Evolutionary conservation across 2,888 invertebrate species (phyloP).

Genomic region (Agrochola circellaris): DNA sequence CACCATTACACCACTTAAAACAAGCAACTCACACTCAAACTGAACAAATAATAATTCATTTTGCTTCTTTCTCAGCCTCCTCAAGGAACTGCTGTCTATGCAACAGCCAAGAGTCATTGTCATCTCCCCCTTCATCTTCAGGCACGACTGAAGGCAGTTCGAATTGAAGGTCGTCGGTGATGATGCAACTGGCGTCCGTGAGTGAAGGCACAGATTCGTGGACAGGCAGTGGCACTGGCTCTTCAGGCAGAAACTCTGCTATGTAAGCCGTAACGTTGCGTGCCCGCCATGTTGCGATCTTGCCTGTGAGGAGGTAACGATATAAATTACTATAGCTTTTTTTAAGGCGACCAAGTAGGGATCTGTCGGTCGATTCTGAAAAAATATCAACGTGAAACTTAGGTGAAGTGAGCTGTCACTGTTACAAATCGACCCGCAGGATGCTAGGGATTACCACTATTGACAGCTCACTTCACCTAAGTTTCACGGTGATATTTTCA

Average conservation of each 20-base stretch:
- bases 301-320: constrained; percentile 72
- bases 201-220: constrained; percentile 92
- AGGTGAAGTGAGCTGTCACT: too few species aligned
- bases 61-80: constrained; percentile 76
- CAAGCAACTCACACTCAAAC: background rate
- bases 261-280: constrained; percentile 92
- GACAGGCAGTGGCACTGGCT: constrained; percentile 92
- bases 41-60: background rate
- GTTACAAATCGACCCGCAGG: too few species aligned
- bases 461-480: too few species aligned
- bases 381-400: too few species aligned
- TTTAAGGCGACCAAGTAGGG: too few species aligned
- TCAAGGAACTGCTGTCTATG: constrained; percentile 86
- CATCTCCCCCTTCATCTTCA: constrained; percentile 85
- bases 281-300: constrained; percentile 92
- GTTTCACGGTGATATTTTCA: too few species aligned
- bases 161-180: constrained; percentile 85
- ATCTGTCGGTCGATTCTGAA: too few species aligned
- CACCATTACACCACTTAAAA: background rate
- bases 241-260: constrained; percentile 93
- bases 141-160: constrained; percentile 76
- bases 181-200: constrained; percentile 78
- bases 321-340: background rate
- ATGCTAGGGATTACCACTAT: too few species aligned
- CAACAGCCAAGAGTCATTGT: constrained; percentile 85